Base-by-base conservation (phyloP, 2,888 invertebrate species). In the Druceiella hillmani region DNA sequence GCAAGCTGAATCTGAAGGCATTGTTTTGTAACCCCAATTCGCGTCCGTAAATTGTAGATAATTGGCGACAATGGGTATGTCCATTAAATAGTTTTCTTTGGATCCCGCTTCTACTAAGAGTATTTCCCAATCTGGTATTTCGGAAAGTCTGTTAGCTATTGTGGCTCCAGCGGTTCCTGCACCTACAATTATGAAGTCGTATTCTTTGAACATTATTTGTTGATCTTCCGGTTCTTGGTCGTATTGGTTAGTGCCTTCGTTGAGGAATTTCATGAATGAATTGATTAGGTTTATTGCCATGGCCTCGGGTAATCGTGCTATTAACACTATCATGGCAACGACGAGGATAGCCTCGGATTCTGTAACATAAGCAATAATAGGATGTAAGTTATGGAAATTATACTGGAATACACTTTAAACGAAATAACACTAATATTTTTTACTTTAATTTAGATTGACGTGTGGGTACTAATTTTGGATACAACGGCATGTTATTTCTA, bases 11-110 rank as follows among this genome's bases (percentile, higher is more conserved):
- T 75, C 69, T 9, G 85, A 87, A 0, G 88, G 82, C 56, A 83
- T 81, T 0, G 88, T 87, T 55, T 81, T 79, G 59, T 87, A 90
- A 46, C 75, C 79, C 90, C 90, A 89, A 55, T 88, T 87, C 28
- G 83, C 76, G 26, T 77, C 68, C 3, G 77, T 76, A 49, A 83
- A 75, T 53, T 87, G 87, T 4, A 87, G 62, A 50, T 81, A 81
- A 55, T 81, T 81, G 2, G 82, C 83, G 2, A 83, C 54, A n/a
- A 84, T 62, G 0, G 87, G 87, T 16, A 87, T 70, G 54, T 87
- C 86, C 84, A 85, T 86, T 6, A 85, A 51, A 36, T 74, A 76
- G 52, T 79, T 81, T 61, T 87, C 87, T 5, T 74, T 74, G 11
- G 62, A 62, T 38, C 87, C 87, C 2, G 87, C 87, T 64, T 87